Conservation (phyloP, 2,797 vertebrate genomes). For the Arctocebus calabarensis region DNA sequence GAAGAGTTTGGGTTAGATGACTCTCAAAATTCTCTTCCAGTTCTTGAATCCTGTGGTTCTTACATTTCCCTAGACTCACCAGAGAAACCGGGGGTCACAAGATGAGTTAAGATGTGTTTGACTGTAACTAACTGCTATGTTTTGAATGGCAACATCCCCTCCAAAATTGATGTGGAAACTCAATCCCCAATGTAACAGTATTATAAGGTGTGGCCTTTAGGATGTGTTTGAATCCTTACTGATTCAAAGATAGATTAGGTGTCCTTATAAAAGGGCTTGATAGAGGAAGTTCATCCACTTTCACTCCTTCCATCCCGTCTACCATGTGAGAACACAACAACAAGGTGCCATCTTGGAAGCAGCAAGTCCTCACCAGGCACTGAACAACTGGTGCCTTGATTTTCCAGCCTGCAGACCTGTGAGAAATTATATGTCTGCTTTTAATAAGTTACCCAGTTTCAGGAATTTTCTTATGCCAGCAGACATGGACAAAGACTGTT, state of each 20-base stretch:
- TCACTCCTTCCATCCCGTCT: neutral
- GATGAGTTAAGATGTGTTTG: neutral
- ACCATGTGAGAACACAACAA: neutral
- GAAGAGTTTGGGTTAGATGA: neutral
- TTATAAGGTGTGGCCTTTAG: neutral
- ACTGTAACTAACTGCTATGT: neutral
- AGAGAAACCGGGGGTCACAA: neutral
- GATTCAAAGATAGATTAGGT: neutral
- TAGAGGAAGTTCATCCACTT: neutral
- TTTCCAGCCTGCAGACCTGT: neutral
- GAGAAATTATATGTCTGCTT: neutral
- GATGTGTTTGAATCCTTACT: neutral
- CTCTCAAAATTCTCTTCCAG: neutral
- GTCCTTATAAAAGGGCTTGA: neutral
- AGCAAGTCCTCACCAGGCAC: neutral
- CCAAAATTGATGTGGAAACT: neutral
- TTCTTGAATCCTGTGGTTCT: neutral
- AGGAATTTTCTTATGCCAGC: neutral
- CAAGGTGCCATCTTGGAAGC: neutral
- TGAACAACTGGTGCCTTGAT: neutral
- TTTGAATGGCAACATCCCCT: neutral
- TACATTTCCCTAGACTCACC: neutral
- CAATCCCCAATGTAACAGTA: neutral
- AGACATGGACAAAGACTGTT: neutral
- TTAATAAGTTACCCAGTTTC: neutral